A percentile compares a stretch with the other conserved stretches of the same genome.
phyloP scores from a whole-genome alignment of 2,888 invertebrate genomes.

The Parasteatoda lunata region DNA sequence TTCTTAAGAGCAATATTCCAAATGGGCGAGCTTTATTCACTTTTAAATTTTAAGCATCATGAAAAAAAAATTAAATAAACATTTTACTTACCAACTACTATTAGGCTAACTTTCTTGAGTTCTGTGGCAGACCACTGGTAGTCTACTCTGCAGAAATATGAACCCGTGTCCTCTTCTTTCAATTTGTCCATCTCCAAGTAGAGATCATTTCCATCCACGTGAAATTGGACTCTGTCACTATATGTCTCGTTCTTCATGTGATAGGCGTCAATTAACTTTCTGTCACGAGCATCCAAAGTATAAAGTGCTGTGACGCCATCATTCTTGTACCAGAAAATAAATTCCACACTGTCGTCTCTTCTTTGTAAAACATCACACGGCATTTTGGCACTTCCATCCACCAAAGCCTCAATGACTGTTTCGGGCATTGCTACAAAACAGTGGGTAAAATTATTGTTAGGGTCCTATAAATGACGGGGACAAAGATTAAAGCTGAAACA shows the following conservation, averaged over 20 bases:
- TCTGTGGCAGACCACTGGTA: slow-evolving; percentile 59
- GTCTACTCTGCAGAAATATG: slow-evolving; percentile 58
- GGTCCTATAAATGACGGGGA: neutral
- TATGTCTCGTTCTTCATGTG: slow-evolving; percentile 59
- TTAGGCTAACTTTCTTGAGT: slow-evolving; percentile 47
- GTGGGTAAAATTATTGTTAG: neutral
- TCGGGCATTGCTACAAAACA: slow-evolving; percentile 37
- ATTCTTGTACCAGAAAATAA: slow-evolving; percentile 67
- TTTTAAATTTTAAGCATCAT: too few species aligned
- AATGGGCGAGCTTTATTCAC: too few species aligned
- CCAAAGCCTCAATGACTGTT: slow-evolving; percentile 56
- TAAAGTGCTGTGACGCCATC: slow-evolving; percentile 62
- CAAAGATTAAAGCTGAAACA: too few species aligned
- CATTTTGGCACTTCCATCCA: slow-evolving; percentile 62
- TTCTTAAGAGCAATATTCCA: too few species aligned
- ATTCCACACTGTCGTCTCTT: slow-evolving; percentile 51
- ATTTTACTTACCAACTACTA: slow-evolving; percentile 55
- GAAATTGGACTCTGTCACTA: slow-evolving; percentile 51
- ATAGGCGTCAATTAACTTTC: slow-evolving; percentile 22
- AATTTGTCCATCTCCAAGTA: slow-evolving; percentile 55
- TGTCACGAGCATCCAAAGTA: slow-evolving; percentile 52
- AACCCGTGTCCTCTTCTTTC: slow-evolving; percentile 50
- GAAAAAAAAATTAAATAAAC: too few species aligned
- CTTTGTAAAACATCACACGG: slow-evolving; percentile 51
- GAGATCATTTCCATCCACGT: slow-evolving; percentile 17